Evolutionary conservation across 1,140 invertebrate genomes (phyloP), one percentile per base, ranked within the genome.

Genomic region (Ips typographus): DNA sequence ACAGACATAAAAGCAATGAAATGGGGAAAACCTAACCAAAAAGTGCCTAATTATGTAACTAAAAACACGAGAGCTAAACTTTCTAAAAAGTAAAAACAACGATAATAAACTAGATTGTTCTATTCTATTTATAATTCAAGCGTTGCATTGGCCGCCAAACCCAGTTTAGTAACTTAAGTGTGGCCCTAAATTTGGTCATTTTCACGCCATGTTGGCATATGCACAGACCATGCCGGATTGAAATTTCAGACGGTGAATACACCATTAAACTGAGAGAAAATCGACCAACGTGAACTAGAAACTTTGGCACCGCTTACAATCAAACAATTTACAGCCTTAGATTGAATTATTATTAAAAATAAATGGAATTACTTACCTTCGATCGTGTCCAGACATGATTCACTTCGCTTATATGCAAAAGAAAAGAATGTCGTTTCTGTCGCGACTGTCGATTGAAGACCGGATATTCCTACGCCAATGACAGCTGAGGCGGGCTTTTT

Each of bases 201-300:
- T 69, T 56, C 43, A 70, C 68, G 68, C 68, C 68, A 70, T 70
- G 61, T 70, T 70, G 68, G 68, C 68, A 70, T 43, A 61, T 52
- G 5, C 40, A n/a, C 7, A 42, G 49, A 62, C 59, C 66, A 68
- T 68, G 66, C 66, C 58, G 66, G 47, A 61, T 62, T 7, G 51
- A 62, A 59, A 8, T 2, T 40, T 6, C 2, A 43, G 6, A 37
- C 55, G 22, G n/a, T 38, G 2, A 59, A 59, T 22, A 43, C 57
- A 43, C 37, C 38, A 43, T n/a, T 59, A 42, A 7, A 8, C 6
- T 40, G 4, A 57, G 22, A 22, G 22, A 22, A 22, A 22, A 22
- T 22, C 22, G 22, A 22, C 22, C 22, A 22, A 22, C 22, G 22
- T 22, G 22, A 22, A 22, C 22, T 22, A 22, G 22, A 22, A 22